Percentiles rank a stretch among this genome's conserved stretches.
Evolutionary conservation across 2,888 invertebrate genomes (phyloP).

Genomic region (Oasisia sp.): DNA sequence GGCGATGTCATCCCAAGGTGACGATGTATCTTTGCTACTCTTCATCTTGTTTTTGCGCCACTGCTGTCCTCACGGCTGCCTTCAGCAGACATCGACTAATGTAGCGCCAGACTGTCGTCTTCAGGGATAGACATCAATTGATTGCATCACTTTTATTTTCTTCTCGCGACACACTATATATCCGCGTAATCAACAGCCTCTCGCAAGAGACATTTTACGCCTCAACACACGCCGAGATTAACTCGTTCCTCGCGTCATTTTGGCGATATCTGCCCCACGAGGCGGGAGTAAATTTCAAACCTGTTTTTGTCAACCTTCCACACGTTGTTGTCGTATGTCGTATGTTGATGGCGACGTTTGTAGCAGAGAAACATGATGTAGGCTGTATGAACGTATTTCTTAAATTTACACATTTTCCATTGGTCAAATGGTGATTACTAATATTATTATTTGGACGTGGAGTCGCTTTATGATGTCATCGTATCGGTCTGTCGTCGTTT

Average conservation of each 20-base stretch:
- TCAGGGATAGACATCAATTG: background rate
- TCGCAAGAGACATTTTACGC: background rate
- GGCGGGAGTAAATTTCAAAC: background rate
- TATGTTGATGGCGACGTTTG: background rate
- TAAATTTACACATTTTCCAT: background rate
- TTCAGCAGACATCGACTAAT: background rate
- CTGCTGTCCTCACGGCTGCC: background rate
- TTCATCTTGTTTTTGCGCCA: background rate
- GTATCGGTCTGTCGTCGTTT: slow-evolving; percentile 22
- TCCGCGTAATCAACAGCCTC: background rate
- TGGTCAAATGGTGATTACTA: background rate
- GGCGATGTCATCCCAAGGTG: background rate
- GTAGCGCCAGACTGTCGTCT: background rate
- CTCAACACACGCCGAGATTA: background rate
- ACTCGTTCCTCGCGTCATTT: background rate
- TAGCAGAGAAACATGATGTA: background rate
- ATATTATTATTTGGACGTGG: background rate
- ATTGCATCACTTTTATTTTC: slow-evolving; percentile 13
- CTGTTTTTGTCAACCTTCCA: background rate
- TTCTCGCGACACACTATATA: background rate
- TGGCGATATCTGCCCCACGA: background rate
- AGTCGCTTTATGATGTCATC: background rate
- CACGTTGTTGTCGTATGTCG: background rate
- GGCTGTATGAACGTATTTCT: background rate
- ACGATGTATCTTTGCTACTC: background rate